A percentile compares a stretch with the other conserved stretches of the same genome.
phyloP scores from a whole-genome alignment of 2,888 invertebrate species.

The Himalopsyche tibetana region DNA sequence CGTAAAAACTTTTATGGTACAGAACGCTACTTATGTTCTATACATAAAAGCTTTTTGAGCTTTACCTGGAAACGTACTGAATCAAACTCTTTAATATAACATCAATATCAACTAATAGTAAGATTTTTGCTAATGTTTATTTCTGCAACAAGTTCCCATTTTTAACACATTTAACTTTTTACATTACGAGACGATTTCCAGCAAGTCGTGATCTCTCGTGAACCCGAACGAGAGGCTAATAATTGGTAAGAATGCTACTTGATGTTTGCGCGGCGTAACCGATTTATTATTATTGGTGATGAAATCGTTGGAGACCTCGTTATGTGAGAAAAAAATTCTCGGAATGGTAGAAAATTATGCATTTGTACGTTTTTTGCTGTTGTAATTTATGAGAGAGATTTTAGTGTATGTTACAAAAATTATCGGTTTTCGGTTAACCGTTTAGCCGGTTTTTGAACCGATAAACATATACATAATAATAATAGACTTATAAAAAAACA shows the following conservation, averaged over 20 bases:
- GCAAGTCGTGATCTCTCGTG: constrained; percentile 34
- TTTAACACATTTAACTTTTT: constrained; percentile 4
- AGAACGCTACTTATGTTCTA: too few relatives aligned
- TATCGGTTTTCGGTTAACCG: too few relatives aligned
- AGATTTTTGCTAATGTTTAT: neutral
- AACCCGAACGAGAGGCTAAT: constrained; percentile 11
- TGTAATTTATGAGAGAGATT: neutral
- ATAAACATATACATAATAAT: too few relatives aligned
- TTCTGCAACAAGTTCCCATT: neutral
- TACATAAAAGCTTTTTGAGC: too few relatives aligned
- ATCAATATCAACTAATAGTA: too few relatives aligned
- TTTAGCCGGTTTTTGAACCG: too few relatives aligned
- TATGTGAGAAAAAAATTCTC: neutral
- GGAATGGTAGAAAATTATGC: too few relatives aligned
- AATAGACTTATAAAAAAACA: too few relatives aligned
- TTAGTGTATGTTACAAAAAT: too few relatives aligned
- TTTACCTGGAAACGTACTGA: too few relatives aligned
- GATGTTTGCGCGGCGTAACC: neutral
- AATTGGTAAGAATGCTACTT: constrained; percentile 34
- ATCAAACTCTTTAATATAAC: too few relatives aligned
- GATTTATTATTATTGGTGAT: constrained; percentile 30
- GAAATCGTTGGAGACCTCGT: constrained; percentile 13
- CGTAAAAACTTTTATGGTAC: too few relatives aligned
- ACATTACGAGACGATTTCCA: constrained; percentile 17
- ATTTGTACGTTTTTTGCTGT: neutral